Evolutionary conservation across 92 coral and sea anemone species (phyloP).

Genomic region (Phenganax stokvisi): DNA sequence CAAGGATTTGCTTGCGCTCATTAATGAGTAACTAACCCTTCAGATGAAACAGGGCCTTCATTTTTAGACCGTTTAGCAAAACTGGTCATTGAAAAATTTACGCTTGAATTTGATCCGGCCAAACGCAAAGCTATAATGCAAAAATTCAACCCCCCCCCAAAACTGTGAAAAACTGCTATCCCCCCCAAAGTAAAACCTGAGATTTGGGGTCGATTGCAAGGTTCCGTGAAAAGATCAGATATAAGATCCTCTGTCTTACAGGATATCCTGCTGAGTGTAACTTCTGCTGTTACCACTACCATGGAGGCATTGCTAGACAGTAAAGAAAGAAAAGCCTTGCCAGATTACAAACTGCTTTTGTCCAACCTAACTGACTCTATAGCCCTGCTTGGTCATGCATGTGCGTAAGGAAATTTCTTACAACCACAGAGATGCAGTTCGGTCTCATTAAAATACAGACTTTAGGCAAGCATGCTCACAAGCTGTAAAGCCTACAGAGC

Average conservation of each 20-base stretch:
- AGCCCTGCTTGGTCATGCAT: neutral
- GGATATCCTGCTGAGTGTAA: conserved; percentile 14
- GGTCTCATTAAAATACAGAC: neutral
- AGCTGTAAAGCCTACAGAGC: neutral
- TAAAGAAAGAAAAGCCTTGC: conserved; percentile 3
- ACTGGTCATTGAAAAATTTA: conserved; percentile 4
- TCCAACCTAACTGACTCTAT: neutral
- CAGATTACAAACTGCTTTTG: conserved; percentile 13
- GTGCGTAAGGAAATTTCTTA: neutral
- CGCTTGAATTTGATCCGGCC: neutral
- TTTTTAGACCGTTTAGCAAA: neutral
- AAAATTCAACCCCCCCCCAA: neutral
- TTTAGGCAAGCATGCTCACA: conserved; percentile 8
- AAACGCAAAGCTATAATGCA: neutral
- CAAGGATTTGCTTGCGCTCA: neutral
- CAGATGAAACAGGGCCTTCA: neutral
- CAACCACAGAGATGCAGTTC: neutral
- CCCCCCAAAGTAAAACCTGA: neutral
- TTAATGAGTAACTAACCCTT: conserved; percentile 5
- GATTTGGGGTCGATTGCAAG: conserved; percentile 12
- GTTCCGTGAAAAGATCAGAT: neutral
- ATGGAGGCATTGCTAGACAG: conserved; percentile 18
- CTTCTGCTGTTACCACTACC: neutral
- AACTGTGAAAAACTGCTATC: neutral
- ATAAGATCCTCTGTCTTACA: conserved; percentile 9